Evolutionary conservation across 2,888 invertebrate genomes (phyloP).

Genomic region (Campopleginae sp.): DNA sequence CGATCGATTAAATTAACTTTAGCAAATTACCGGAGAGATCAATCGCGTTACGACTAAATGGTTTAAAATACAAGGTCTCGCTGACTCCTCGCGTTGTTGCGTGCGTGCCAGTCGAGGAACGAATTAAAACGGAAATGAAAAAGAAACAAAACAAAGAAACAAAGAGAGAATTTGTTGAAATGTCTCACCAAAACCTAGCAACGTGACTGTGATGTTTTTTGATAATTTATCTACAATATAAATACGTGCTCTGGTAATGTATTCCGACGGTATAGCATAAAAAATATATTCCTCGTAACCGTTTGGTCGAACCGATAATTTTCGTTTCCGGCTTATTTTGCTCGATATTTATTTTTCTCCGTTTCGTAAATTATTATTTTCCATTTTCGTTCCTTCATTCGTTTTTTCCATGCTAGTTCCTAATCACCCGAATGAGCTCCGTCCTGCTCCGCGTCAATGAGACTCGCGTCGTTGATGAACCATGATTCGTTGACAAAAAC

Average conservation of each 20-base stretch:
- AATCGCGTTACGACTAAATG: slow-evolving; percentile 67
- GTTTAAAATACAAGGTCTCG: slow-evolving; percentile 49
- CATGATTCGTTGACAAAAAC: slow-evolving; percentile 36
- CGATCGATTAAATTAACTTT: slow-evolving; percentile 57
- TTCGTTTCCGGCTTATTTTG: slow-evolving; percentile 69
- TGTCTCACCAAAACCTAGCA: slow-evolving; percentile 66
- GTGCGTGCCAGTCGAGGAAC: neutral
- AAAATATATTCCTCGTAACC: slow-evolving; percentile 35
- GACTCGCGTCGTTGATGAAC: slow-evolving; percentile 58
- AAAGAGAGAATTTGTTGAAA: slow-evolving; percentile 55
- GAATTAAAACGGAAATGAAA: neutral
- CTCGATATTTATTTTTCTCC: slow-evolving; percentile 2
- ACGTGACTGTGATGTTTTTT: slow-evolving; percentile 80
- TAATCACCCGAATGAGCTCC: slow-evolving; percentile 78
- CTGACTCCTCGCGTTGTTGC: neutral
- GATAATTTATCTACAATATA: slow-evolving; percentile 76
- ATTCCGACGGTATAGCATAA: slow-evolving; percentile 22
- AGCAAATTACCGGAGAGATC: slow-evolving; percentile 60
- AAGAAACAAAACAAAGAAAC: slow-evolving; percentile 16
- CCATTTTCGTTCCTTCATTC: slow-evolving; percentile 25
- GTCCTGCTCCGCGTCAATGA: slow-evolving; percentile 74
- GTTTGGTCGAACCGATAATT: slow-evolving; percentile 56
- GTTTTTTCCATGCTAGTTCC: slow-evolving; percentile 76
- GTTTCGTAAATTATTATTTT: slow-evolving; percentile 17
- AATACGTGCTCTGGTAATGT: slow-evolving; percentile 43